Evolutionary conservation across 2,113 vertebrate species (phyloP), one percentile per base, ranked within the genome.

Genomic region (Acanthochromis polyacanthus): DNA sequence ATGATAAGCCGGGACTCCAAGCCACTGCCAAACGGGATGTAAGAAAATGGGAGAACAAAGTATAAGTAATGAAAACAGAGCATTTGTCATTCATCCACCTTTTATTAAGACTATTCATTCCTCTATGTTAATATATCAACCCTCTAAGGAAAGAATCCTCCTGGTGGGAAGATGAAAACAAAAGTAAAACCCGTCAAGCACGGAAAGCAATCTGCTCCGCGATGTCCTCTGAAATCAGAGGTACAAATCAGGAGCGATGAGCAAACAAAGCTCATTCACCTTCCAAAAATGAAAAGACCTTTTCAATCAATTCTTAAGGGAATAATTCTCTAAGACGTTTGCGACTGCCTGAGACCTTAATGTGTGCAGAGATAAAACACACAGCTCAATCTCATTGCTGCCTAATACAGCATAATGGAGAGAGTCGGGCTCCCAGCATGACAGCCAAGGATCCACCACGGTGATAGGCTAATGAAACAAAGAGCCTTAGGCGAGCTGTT

Each of bases 401-500:
- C 59, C 80, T 90, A 80, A 88, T 80, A 84, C 88, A 52, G 52
- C 70, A 75, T 83, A 90, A 91, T 78, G 77, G 77, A 78, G 69
- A 66, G 79, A 91, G 84, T 73, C 75, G 25, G 78, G 55, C 55
- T 85, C 82, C 32, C 78, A 70, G 80, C 64, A 45, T 83, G 90
- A 85, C 78, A 89, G 83, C 69, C 45, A 60, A 73, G 65, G 78
- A 91, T 89, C 82, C 69, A 79, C 59, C 70, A 60, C n/a, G 19
- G 74, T 40, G 71, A 87, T 88, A 80, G 74, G 76, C 83, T 91
- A 89, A 90, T 92, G 82, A 92, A 88, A 91, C 78, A 87, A 86
- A 88, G 69, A 81, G 85, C 88, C 83, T 60, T 64, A 56, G 81
- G 80, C 73, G 32, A 86, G 85, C 75, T 77, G 77, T 84, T 92